Evolutionary conservation across 2,113 vertebrate genomes (phyloP), one percentile per base, ranked within the genome.

Genomic region (Chrysemys picta): DNA sequence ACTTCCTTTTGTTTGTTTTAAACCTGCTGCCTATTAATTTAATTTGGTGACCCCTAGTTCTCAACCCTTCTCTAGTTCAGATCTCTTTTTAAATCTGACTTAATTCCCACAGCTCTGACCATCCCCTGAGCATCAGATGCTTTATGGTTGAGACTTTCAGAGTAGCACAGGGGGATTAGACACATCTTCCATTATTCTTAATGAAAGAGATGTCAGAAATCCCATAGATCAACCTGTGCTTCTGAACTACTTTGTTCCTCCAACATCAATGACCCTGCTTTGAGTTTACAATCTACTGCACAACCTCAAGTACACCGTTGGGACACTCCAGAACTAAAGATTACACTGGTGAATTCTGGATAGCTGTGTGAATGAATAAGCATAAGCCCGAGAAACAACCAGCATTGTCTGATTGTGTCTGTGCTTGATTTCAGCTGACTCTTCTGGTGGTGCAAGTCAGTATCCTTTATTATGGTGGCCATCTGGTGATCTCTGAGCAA

Each of bases 391-490:
- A 87, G 56, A 11, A 8, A 0, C 87, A 2, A 0, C 49, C 54
- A 53, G 87, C 29, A 56, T 78, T 72, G 80, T 53, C 25, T 59
- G 57, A 1, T 59, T 75, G 45, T 56, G 4, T 59, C 25, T 89
- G 85, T 87, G 31, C 88, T 96, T 84, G 62, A 29, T 93, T 97
- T 38, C 98, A 99, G 99, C 97, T 99, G 87, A 98, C 99, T 0
- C 98, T 99, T 47, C 97, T 99, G 54, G 98, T 98, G 81, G 98
- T 99, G 47, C 99, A 99, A 96, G 98, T 99, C 54, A 98, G 99
- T n/a, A 98, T 99, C 96, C 98, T 99, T 65, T 99, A 99, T 98
- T 99, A 99, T 0, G 99, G 99, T 0, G 99, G 99, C 52, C 99
- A 99, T 92, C 99, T 99, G 0, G 99, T 99, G 84, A 97, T 99